phyloP scores from a whole-genome alignment of 2,797 vertebrate species.

The Sebastiscus tertius region DNA sequence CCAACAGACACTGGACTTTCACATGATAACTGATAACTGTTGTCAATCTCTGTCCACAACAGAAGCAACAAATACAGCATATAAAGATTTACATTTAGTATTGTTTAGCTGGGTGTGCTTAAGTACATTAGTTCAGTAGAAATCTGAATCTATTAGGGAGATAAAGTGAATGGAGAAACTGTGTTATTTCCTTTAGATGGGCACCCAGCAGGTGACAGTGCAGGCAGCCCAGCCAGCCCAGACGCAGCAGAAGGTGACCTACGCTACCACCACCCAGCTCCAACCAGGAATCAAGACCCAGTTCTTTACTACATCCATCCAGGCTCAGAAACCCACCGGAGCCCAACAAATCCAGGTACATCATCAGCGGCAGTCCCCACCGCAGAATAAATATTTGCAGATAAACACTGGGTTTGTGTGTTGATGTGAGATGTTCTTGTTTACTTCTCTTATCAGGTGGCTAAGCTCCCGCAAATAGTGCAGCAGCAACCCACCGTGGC shows the following conservation, averaged over 20 bases:
- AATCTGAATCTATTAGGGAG: not conserved
- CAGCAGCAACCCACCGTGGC: conserved; percentile 89
- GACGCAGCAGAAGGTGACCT: conserved; percentile 87
- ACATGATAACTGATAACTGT: not conserved
- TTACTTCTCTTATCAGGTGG: conserved; percentile 82
- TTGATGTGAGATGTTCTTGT: conserved; percentile 39
- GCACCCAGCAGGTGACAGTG: conserved; percentile 87
- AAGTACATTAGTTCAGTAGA: not conserved
- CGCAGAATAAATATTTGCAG: not conserved
- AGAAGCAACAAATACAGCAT: not conserved
- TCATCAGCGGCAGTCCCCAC: not conserved
- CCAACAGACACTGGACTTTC: not conserved
- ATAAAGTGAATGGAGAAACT: not conserved
- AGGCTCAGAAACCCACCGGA: conserved; percentile 85
- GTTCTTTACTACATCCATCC: conserved; percentile 87
- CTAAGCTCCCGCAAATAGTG: conserved; percentile 93
- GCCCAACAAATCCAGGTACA: conserved; percentile 89
- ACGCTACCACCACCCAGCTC: conserved; percentile 80
- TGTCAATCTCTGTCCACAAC: not conserved
- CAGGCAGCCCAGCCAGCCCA: conserved; percentile 86
- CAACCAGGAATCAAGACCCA: conserved; percentile 90
- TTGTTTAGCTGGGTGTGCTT: not conserved
- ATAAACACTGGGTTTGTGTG: not conserved
- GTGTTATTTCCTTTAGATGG: conserved; percentile 71
- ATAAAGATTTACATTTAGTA: not conserved